Conservation (phyloP, 2,113 vertebrate genomes). For the Halcyon senegalensis region DNA sequence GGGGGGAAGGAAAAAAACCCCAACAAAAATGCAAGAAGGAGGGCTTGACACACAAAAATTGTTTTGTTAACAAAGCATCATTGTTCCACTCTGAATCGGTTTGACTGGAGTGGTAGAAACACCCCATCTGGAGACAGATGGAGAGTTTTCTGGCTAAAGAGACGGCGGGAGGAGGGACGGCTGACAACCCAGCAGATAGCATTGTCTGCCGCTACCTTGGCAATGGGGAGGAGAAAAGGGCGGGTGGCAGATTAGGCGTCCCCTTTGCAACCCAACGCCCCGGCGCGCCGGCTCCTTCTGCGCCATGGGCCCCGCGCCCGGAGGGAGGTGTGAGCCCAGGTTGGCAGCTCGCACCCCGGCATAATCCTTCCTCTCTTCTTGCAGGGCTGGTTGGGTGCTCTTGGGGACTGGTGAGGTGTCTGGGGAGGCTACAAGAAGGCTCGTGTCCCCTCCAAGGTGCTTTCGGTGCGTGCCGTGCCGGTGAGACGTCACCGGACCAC, state of each 20-base stretch:
- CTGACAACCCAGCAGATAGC: slow-evolving; percentile 55
- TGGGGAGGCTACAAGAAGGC: neutral
- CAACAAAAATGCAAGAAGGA: neutral
- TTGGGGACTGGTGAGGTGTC: accelerated
- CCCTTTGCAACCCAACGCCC: neutral
- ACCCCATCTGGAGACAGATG: slow-evolving; percentile 73
- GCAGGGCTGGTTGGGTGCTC: neutral
- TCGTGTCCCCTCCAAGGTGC: neutral
- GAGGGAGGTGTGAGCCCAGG: neutral
- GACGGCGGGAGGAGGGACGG: slow-evolving; percentile 2
- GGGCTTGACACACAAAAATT: slow-evolving; percentile 41
- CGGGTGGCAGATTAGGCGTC: neutral
- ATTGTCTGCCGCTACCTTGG: slow-evolving; percentile 61
- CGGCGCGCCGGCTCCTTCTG: neutral
- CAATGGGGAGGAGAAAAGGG: slow-evolving; percentile 31
- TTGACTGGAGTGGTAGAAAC: slow-evolving; percentile 65
- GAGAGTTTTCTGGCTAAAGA: slow-evolving; percentile 54
- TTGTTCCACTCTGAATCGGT: slow-evolving; percentile 58
- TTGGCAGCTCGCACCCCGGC: neutral
- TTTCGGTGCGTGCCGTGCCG: accelerated
- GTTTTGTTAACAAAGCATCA: slow-evolving; percentile 69
- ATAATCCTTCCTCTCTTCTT: neutral
- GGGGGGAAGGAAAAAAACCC: neutral
- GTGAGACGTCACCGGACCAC: accelerated
- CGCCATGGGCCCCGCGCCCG: neutral